These are phyloP conservation scores for Cyprinella venusta DNA, from an alignment of 2,797 vertebrate genomes.

Conservation along the genomic window DNA sequence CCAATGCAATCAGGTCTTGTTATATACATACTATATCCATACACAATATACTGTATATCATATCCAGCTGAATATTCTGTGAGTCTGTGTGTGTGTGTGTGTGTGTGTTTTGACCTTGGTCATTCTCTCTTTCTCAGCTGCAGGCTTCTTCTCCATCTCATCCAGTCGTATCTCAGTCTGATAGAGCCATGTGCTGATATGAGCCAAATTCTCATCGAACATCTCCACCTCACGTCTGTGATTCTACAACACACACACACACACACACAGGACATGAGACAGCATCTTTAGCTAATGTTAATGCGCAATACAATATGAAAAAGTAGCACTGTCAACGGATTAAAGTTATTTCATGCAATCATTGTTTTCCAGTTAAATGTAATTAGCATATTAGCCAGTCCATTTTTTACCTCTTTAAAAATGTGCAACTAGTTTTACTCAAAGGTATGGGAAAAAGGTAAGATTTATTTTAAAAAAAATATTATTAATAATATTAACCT, in stretches of 20 bases:
- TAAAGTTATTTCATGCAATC: background rate
- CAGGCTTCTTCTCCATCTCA: constrained; percentile 88
- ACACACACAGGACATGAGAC: background rate
- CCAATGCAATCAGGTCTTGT: background rate
- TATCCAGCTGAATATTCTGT: background rate
- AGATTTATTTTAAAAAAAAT: too few relatives aligned
- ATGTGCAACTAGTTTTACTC: background rate
- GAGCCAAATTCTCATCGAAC: constrained; percentile 95
- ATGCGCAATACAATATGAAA: background rate
- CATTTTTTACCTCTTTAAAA: background rate
- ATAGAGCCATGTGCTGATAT: constrained; percentile 99
- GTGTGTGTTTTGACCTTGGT: constrained; percentile 80
- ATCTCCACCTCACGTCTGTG: constrained; percentile 95
- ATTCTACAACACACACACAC: constrained; percentile 76
- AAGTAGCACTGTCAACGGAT: background rate
- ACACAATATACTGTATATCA: too few relatives aligned
- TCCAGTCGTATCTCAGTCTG: constrained; percentile 95
- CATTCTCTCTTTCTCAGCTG: constrained; percentile 84
- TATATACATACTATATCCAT: too few relatives aligned
- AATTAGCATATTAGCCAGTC: too few relatives aligned
- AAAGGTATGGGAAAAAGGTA: background rate
- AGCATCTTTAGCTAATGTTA: background rate
- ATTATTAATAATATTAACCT: background rate
- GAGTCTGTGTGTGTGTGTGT: constrained; percentile 2
- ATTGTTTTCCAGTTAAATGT: background rate